Evolutionary conservation across 2,113 vertebrate species (phyloP), one percentile per base, ranked within the genome.

Genomic region (Ciconia stormi): DNA sequence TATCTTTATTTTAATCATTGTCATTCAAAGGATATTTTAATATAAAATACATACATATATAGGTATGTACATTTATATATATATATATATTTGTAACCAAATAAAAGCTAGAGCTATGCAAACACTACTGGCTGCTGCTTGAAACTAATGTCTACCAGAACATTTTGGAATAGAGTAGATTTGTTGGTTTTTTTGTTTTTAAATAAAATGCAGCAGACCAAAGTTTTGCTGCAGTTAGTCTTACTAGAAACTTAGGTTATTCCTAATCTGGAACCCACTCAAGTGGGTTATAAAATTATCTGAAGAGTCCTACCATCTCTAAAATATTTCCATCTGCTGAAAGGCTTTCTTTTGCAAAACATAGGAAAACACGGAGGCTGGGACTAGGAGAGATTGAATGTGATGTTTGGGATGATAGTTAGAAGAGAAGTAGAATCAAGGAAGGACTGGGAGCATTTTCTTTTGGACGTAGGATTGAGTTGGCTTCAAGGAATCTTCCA

Each of bases 51-150:
- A 55, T 63, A 82, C 74, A 53, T 82, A 53, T 21, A 30, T 59
- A 18, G 62, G 40, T 89, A 34, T n/a, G 46, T 65, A 52, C 62
- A 77, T 49, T 46, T 62, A 27, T 16, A n/a, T 62, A 27, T 19
- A 30, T 19, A 30, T 59, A 59, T 72, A n/a, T 79, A 94, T 91
- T 76, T 94, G 34, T 93, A 90, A 93, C 90, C 93, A 95, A 93
- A 95, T 94, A 77, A 76, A 84, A 92, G 47, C 85, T 96, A 96
- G 74, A 93, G 88, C 93, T 96, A 94, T 97, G 96, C 95, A 97
- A 96, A 92, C 53, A 72, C 46, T 87, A 82, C 82, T 90, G 82
- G 92, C 85, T 96, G 79, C 89, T 95, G 91, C 87, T 89, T 94
- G 65, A 91, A 92, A 89, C 53, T 56, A 22, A 74, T 32, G 20